Conservation (phyloP, 2,797 vertebrate species). For the Propithecus perrieri region DNA sequence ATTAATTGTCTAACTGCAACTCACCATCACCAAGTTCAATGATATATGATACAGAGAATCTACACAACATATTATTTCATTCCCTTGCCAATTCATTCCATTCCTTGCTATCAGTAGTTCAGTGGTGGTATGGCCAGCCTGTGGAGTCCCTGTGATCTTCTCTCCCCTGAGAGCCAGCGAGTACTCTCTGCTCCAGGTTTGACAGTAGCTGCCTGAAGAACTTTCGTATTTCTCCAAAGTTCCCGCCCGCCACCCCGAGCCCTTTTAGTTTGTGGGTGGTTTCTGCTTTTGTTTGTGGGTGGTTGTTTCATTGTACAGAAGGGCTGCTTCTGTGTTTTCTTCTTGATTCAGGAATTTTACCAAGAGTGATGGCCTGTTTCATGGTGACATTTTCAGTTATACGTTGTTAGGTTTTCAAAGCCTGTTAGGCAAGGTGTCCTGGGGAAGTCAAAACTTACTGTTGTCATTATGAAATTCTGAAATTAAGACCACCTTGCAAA, state of each 20-base stretch:
- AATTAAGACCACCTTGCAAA: slow-evolving; percentile 68
- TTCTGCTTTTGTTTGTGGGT: slow-evolving; percentile 47
- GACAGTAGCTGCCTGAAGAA: neutral
- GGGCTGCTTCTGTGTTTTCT: slow-evolving; percentile 27
- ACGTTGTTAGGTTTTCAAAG: slow-evolving; percentile 53
- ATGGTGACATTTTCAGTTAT: slow-evolving; percentile 39
- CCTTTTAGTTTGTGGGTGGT: slow-evolving; percentile 42
- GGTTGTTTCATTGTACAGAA: slow-evolving; percentile 1
- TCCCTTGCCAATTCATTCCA: neutral
- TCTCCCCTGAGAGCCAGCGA: neutral
- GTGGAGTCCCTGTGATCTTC: neutral
- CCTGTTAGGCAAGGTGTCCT: slow-evolving; percentile 71
- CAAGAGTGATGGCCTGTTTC: neutral
- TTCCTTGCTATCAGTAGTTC: neutral
- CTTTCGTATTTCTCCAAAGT: neutral
- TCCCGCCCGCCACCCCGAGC: neutral
- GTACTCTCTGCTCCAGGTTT: neutral
- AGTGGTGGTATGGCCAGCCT: neutral
- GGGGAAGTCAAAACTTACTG: slow-evolving; percentile 49
- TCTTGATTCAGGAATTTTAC: slow-evolving; percentile 35
- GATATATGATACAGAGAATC: neutral
- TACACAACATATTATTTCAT: neutral
- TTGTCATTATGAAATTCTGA: slow-evolving; percentile 52
- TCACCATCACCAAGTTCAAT: neutral
- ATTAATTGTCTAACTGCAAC: slow-evolving; percentile 29